Base-by-base conservation (phyloP, 2,888 invertebrate species). In the Drosophila prolongata region DNA sequence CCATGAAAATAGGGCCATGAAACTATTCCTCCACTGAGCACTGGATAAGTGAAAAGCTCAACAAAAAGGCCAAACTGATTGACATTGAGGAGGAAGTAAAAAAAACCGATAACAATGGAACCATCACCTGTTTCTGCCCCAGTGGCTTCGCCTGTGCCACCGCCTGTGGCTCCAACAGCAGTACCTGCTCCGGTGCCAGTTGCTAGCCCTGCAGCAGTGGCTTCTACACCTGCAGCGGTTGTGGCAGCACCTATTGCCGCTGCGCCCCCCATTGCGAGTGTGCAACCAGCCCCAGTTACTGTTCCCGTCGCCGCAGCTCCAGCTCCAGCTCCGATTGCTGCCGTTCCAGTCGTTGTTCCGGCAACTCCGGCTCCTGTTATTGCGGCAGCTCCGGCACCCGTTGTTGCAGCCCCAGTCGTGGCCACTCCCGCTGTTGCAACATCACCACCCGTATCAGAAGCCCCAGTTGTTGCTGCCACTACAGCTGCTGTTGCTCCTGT, bases 1-100 rank as follows among this genome's bases (percentile, higher is more conserved):
- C 70, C 40, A 43, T 70, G 49, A 57, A 42, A 14, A 11, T 11
- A 44, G 34, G 24, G 43, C 47, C 47, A 56, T 70, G 49, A 66
- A 49, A 42, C 6, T 14, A 19, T 35, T 40, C 24, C 14, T 27
- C 5, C 8, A 49, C n/a, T 38, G 19, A 56, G 6, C 19, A 47
- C 19, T 37, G 14, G 35, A 46, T n/a, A 50, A 73, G 37, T n/a
- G 10, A 55, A 47, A 34, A 5, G 10, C 19, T 14, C 11, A 9
- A 6, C 19, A 34, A 13, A 24, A 14, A 30, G 34, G 13, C n/a
- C 6, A 3, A 34, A 6, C 13, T 1, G 9, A 16, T 50, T 40
- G 10, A 40, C 30, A 14, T 44, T 24, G 5, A 61, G 42, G 9
- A 19, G 43, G 19, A 38, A 9, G 8, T n/a, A 40, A 11, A 6